Base-by-base conservation (phyloP, 2,113 vertebrate genomes). In the Cryptomyrus ogoouensis region DNA sequence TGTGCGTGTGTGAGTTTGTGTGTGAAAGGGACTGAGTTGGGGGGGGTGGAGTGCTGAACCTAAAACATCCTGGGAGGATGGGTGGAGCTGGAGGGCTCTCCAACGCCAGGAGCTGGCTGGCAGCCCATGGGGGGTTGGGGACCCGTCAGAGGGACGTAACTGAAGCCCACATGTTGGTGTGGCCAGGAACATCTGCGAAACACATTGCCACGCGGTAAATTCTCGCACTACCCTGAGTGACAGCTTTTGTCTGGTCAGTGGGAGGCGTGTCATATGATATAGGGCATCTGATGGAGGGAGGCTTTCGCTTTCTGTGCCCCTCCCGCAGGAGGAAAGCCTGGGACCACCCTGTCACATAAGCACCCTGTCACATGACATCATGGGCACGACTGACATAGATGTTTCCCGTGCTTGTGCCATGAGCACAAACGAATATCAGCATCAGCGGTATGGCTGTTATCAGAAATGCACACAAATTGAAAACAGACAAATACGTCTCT, bases 1-100 rank as follows among this genome's bases (percentile, higher is more conserved):
- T 90, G 62, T 27, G 62, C 24, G 62, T 66, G n/a, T 66, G 62
- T 66, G 24, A 24, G n/a, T 70, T 70, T 70, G 52, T 80, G 88
- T 88, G 62, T 90, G 53, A 62, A 24, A 88, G 53, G 87, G 46
- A 90, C 87, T 91, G 49, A 49, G 89, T 56, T 7, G 3, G 21
- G 39, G 44, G 77, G 39, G 74, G 1, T 1, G 17, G 19, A 15
- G 39, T 46, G 39, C 39, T n/a, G 9, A 46, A 47, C 83, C 77
- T 24, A 44, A 84, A 44, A 84, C 83, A 84, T 47, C 44, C 80
- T 83, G 39, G 35, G 80, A 83, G 19, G 39, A 9, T 47, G 80
- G 80, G 80, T 35, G 80, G 42, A 77, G 12, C 19, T n/a, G 42
- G 80, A n/a, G 24, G 39, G 80, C 19, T 44, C 5, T 24, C 39